phyloP scores from a whole-genome alignment of 2,797 vertebrate species.

The Pipistrellus kuhlii region DNA sequence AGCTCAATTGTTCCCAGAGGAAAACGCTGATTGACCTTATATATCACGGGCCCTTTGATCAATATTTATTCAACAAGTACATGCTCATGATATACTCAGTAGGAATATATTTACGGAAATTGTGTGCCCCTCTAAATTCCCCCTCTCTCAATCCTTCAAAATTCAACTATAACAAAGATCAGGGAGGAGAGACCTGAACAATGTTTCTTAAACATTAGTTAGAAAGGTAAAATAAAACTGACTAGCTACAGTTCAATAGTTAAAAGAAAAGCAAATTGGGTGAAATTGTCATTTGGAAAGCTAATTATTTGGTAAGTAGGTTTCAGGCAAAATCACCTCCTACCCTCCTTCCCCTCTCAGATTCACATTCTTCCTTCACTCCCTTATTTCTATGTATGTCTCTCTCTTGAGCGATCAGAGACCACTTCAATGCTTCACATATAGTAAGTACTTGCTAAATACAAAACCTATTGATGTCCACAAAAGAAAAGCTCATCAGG shows the following conservation, averaged over 20 bases:
- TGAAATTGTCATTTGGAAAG: conserved; percentile 41
- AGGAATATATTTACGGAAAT: background rate
- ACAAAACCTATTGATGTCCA: background rate
- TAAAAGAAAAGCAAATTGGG: background rate
- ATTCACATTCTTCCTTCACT: background rate
- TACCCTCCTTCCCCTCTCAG: background rate
- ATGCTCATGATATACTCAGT: background rate
- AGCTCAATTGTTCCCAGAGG: background rate
- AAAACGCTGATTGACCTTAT: background rate
- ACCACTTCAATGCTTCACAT: background rate
- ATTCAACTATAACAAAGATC: background rate
- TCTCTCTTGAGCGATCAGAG: background rate
- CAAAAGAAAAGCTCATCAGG: background rate
- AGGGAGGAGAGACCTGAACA: background rate
- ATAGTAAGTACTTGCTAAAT: background rate
- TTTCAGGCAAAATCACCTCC: background rate
- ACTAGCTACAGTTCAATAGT: background rate
- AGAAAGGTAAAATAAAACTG: conserved; percentile 22
- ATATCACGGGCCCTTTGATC: background rate
- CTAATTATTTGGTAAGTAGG: background rate
- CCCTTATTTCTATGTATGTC: background rate
- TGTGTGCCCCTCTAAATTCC: background rate
- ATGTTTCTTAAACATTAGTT: background rate
- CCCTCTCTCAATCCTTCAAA: background rate
- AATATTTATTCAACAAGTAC: background rate